These are phyloP conservation scores for Mastacembelus armatus DNA, from an alignment of 2,797 vertebrate genomes.

Conservation along the genomic window DNA sequence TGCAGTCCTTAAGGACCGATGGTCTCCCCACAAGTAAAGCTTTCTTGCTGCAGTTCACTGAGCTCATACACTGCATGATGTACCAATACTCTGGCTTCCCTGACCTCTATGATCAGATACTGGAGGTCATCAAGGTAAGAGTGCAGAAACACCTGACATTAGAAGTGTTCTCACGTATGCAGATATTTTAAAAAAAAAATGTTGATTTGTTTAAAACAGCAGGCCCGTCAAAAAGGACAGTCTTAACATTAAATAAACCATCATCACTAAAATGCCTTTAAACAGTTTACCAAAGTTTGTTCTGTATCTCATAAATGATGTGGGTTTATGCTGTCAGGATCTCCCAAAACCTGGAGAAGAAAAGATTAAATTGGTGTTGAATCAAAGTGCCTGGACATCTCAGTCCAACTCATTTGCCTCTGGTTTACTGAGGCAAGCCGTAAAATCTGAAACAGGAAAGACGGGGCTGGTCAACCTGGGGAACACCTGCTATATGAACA, in stretches of 20 bases:
- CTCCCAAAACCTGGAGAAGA: conserved; percentile 94
- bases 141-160: neutral
- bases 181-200: neutral
- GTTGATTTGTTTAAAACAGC: neutral
- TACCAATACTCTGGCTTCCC: conserved; percentile 99
- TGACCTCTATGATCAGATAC: conserved; percentile 96
- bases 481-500: conserved; percentile 99
- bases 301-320: neutral
- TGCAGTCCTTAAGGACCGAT: conserved; percentile 90
- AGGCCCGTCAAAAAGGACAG: neutral
- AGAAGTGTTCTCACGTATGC: neutral
- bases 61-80: conserved; percentile 98
- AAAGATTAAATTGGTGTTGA: conserved; percentile 94
- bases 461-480: conserved; percentile 97
- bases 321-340: conserved; percentile 79
- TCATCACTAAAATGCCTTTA: too few species aligned
- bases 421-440: conserved; percentile 89
- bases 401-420: conserved; percentile 93
- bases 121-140: conserved; percentile 94
- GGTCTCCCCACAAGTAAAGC: conserved; percentile 90
- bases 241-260: conserved; percentile 1
- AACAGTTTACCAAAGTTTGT: too few species aligned
- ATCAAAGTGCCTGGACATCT: conserved; percentile 99
- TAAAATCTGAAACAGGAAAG: conserved; percentile 98
- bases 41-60: conserved; percentile 92